Percentiles rank a stretch among this genome's conserved stretches.
Evolutionary conservation across 1,140 invertebrate genomes (phyloP).

Genomic region (Zophobas morio): DNA sequence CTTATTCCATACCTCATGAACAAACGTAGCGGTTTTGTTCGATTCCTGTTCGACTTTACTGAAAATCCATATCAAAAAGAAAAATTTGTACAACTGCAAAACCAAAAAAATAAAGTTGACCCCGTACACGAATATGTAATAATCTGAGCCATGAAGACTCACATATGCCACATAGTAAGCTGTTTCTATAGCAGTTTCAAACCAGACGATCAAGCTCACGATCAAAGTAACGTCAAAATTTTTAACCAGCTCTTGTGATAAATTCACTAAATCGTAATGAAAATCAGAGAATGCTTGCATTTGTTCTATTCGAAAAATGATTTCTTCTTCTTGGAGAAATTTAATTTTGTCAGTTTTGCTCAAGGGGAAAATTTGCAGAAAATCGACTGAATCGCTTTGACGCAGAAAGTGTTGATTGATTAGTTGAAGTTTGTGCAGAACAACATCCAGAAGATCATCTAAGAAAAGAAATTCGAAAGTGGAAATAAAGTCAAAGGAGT

Average conservation of each 20-base stretch:
- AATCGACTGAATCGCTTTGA: constrained; percentile 10
- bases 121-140: background rate
- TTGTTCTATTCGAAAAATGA: background rate
- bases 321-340: constrained; percentile 1
- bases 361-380: background rate
- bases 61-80: background rate
- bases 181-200: background rate
- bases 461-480: constrained; percentile 7
- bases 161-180: background rate
- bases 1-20: constrained; percentile 5
- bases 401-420: constrained; percentile 6
- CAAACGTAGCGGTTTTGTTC: constrained; percentile 11
- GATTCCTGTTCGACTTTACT: background rate
- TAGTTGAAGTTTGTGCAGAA: background rate
- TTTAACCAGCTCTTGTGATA: background rate
- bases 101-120: background rate
- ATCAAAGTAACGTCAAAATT: constrained; percentile 1
- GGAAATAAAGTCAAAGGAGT: background rate
- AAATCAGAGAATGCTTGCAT: constrained; percentile 6
- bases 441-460: background rate
- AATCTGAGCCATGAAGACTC: background rate
- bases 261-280: background rate
- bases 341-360: constrained; percentile 1
- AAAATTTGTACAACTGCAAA: background rate
- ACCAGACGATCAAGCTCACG: background rate